Conservation (phyloP, 1,140 invertebrate genomes). For the Neodiprion lecontei region DNA sequence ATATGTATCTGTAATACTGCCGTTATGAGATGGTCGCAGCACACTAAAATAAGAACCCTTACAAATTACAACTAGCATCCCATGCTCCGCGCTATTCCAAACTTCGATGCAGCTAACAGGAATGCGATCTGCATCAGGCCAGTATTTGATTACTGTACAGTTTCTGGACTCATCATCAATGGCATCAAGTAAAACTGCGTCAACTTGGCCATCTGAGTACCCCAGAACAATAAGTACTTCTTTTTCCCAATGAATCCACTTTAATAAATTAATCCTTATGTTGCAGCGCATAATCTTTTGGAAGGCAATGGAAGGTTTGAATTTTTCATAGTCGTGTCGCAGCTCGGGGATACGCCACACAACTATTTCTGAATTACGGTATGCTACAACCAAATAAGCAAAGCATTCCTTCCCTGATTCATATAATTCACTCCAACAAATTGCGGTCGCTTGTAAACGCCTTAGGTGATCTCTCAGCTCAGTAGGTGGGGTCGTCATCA, state of each 20-base stretch:
- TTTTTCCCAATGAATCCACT: slow-evolving; percentile 40
- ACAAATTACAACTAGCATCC: slow-evolving; percentile 33
- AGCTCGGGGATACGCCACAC: slow-evolving; percentile 48
- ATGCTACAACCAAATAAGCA: slow-evolving; percentile 48
- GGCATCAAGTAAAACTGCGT: slow-evolving; percentile 33
- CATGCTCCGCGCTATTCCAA: slow-evolving; percentile 27
- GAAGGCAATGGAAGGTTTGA: slow-evolving; percentile 30
- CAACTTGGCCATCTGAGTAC: slow-evolving; percentile 47
- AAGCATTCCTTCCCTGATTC: slow-evolving; percentile 26
- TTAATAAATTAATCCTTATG: slow-evolving; percentile 40
- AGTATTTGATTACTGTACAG: slow-evolving; percentile 30
- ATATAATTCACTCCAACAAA: slow-evolving; percentile 49
- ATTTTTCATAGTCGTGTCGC: slow-evolving; percentile 24
- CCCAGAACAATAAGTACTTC: slow-evolving; percentile 43
- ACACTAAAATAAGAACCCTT: slow-evolving; percentile 38
- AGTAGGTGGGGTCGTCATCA: background rate
- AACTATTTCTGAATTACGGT: slow-evolving; percentile 46
- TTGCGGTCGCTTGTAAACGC: slow-evolving; percentile 42
- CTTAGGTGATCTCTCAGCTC: slow-evolving; percentile 32
- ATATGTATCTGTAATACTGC: slow-evolving; percentile 25
- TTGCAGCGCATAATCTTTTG: slow-evolving; percentile 27
- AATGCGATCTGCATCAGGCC: slow-evolving; percentile 40
- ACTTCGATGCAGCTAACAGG: slow-evolving; percentile 36
- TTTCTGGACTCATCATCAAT: slow-evolving; percentile 27
- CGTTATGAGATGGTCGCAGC: slow-evolving; percentile 14